Evolutionary conservation across 2,888 invertebrate species (phyloP).

Genomic region (Hypselothyrea guttata): DNA sequence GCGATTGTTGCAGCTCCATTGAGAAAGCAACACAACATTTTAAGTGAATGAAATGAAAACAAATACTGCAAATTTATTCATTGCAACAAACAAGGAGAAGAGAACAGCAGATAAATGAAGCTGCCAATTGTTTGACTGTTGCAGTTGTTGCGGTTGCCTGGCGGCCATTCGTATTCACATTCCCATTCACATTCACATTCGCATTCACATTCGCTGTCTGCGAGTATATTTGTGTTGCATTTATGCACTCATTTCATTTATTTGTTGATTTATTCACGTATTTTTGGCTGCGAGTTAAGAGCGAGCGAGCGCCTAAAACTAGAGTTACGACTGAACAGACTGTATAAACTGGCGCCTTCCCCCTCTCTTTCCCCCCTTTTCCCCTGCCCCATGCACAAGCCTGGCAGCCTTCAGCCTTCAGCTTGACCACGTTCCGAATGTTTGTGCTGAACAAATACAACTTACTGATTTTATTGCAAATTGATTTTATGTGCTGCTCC

Average conservation of each 20-base stretch:
- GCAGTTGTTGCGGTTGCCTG: conserved; percentile 44
- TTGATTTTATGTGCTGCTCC: conserved; percentile 71
- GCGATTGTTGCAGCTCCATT: conserved; percentile 23
- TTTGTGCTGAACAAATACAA: conserved; percentile 70
- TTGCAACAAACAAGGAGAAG: conserved; percentile 18
- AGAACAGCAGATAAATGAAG: conserved; percentile 24
- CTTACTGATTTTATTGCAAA: conserved; percentile 76
- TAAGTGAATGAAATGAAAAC: conserved; percentile 72
- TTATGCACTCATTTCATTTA: conserved; percentile 52
- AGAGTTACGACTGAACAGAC: conserved; percentile 24
- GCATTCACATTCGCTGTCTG: conserved; percentile 9
- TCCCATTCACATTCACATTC: conserved; percentile 18
- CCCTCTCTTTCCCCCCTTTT: neutral
- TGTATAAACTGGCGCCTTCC: conserved; percentile 13
- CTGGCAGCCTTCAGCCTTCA: neutral
- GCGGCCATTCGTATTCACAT: conserved; percentile 32
- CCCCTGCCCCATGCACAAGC: neutral
- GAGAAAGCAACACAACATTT: conserved; percentile 56
- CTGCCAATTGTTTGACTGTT: conserved; percentile 25
- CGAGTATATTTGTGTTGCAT: conserved; percentile 51
- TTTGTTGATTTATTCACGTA: conserved; percentile 57
- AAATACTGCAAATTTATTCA: conserved; percentile 74
- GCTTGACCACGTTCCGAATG: conserved; percentile 35
- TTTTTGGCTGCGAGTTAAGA: neutral
- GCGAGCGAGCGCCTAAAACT: conserved; percentile 22